These are phyloP conservation scores for Saguinus midas DNA, from an alignment of 2,113 vertebrate species.

Conservation along the genomic window DNA sequence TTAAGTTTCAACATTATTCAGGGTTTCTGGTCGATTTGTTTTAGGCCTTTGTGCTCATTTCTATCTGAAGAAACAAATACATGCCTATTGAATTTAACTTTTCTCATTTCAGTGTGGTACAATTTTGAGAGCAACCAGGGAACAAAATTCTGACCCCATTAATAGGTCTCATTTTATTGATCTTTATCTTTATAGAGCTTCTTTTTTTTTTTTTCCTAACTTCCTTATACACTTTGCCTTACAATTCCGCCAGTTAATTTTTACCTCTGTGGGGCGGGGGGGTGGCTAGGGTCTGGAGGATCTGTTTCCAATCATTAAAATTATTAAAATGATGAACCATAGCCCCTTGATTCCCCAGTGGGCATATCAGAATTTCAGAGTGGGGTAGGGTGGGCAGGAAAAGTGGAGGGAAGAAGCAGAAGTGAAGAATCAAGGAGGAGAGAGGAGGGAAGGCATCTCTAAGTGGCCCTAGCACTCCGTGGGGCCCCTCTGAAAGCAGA, in stretches of 20 bases:
- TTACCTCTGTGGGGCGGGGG: background rate
- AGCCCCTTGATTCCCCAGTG: background rate
- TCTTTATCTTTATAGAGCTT: background rate
- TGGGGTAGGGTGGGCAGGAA: background rate
- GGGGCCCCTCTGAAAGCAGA: background rate
- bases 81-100: background rate
- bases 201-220: background rate
- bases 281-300: background rate
- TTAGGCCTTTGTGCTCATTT: background rate
- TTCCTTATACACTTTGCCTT: background rate
- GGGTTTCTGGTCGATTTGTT: background rate
- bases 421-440: background rate
- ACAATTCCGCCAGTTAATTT: background rate
- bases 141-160: background rate
- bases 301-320: background rate
- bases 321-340: too few species aligned
- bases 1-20: background rate
- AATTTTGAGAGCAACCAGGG: background rate
- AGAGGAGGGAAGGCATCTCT: background rate
- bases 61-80: background rate
- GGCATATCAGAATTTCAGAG: background rate
- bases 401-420: background rate
- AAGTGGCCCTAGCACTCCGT: accelerated
- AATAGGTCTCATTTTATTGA: background rate
- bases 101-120: background rate